phyloP scores from a whole-genome alignment of 2,888 invertebrate species.

The Philereme transversata region DNA sequence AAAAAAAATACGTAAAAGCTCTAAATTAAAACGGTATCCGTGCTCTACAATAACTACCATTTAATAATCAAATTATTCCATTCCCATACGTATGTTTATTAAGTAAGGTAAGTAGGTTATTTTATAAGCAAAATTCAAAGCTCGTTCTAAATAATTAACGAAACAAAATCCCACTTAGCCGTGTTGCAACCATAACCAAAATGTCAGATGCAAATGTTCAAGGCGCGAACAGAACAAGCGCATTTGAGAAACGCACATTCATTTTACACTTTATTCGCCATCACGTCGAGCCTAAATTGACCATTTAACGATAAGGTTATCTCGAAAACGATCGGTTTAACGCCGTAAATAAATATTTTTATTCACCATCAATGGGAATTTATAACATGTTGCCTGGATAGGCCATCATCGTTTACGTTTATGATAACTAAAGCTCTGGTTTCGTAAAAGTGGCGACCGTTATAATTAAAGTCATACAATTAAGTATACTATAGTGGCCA shows the following conservation, averaged over 20 bases:
- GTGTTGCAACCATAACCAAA: constrained; percentile 1
- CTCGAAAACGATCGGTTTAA: constrained; percentile 68
- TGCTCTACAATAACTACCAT: too few species aligned
- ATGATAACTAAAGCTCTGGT: constrained; percentile 7
- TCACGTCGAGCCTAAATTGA: constrained; percentile 62
- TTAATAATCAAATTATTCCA: too few species aligned
- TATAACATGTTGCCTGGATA: constrained; percentile 13
- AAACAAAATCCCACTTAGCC: neutral
- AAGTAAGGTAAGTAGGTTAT: too few species aligned
- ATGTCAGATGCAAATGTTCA: constrained; percentile 16
- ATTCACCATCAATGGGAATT: constrained; percentile 36
- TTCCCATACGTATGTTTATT: too few species aligned
- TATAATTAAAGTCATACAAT: too few species aligned
- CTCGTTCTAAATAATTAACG: too few species aligned
- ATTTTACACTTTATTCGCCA: constrained; percentile 41
- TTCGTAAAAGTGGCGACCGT: too few species aligned
- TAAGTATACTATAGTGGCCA: too few species aligned
- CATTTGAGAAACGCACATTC: constrained; percentile 12
- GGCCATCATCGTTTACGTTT: constrained; percentile 11
- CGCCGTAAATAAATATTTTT: constrained; percentile 58
- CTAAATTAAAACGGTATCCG: too few species aligned
- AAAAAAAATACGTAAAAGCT: too few species aligned
- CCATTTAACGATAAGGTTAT: constrained; percentile 74
- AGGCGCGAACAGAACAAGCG: constrained; percentile 18
- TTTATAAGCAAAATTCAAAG: too few species aligned